These are phyloP conservation scores for Echeneis naucrates DNA, from an alignment of 2,797 vertebrate species.

Conservation along the genomic window DNA sequence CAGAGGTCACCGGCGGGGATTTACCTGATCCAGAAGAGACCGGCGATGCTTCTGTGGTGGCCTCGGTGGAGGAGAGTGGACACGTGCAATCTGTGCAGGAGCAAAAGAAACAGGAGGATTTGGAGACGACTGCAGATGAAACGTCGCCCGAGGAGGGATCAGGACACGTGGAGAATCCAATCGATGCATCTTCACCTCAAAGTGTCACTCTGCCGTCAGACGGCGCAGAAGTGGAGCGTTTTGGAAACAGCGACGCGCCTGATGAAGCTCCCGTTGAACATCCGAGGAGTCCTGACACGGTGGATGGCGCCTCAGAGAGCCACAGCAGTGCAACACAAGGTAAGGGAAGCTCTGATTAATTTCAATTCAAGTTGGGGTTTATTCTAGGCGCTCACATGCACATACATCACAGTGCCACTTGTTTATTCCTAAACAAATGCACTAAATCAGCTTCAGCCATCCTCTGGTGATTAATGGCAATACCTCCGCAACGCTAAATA, in stretches of 20 bases:
- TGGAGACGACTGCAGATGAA: slow-evolving; percentile 30
- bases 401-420: slow-evolving; percentile 59
- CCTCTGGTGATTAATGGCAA: slow-evolving; percentile 61
- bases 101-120: slow-evolving; percentile 31
- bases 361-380: slow-evolving; percentile 35
- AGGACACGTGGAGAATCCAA: slow-evolving; percentile 23
- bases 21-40: slow-evolving; percentile 10
- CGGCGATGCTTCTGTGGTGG: slow-evolving; percentile 15
- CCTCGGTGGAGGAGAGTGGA: slow-evolving; percentile 18
- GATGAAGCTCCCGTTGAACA: slow-evolving; percentile 9
- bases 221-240: slow-evolving; percentile 1
- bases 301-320: slow-evolving; percentile 42
- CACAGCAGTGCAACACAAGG: slow-evolving; percentile 44
- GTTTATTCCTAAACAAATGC: slow-evolving; percentile 59
- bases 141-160: slow-evolving; percentile 34
- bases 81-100: slow-evolving; percentile 1
- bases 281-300: slow-evolving; percentile 6
- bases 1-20: slow-evolving; percentile 24
- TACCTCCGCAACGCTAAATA: slow-evolving; percentile 46
- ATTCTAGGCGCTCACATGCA: slow-evolving; percentile 33
- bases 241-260: slow-evolving; percentile 4
- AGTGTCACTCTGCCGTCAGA: background rate
- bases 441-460: slow-evolving; percentile 49
- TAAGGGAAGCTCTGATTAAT: slow-evolving; percentile 62
- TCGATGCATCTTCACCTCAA: slow-evolving; percentile 8